A percentile compares a stretch with the other conserved stretches of the same genome.
phyloP scores from a whole-genome alignment of 1,140 invertebrate species.

The Paraescarpia echinospica region DNA sequence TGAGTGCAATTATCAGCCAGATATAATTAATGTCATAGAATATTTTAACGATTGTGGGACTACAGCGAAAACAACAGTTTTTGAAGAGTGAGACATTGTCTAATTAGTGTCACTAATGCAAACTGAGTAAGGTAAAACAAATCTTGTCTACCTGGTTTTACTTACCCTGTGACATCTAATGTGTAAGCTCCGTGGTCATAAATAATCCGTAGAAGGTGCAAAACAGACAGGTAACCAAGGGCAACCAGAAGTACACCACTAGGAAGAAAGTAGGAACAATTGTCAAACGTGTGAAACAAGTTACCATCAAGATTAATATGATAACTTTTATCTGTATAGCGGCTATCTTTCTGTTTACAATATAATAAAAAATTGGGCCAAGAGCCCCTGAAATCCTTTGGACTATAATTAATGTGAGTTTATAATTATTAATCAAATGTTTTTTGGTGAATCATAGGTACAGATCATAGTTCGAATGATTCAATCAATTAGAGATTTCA shows the following conservation, averaged over 20 bases:
- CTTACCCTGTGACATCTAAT: conserved; percentile 86
- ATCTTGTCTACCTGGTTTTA: neutral
- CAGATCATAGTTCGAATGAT: too few species aligned
- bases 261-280: neutral
- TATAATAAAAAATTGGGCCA: too few species aligned
- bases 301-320: neutral
- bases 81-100: too few species aligned
- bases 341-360: too few species aligned
- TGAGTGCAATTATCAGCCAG: neutral
- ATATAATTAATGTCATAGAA: too few species aligned
- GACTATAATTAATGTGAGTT: too few species aligned
- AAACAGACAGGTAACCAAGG: conserved; percentile 79
- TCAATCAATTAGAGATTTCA: too few species aligned
- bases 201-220: conserved; percentile 83
- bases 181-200: conserved; percentile 85
- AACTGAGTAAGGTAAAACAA: neutral
- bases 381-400: too few species aligned
- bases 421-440: too few species aligned
- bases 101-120: neutral
- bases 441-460: too few species aligned
- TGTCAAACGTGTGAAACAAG: neutral
- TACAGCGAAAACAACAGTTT: neutral
- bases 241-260: conserved; percentile 54
- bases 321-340: too few species aligned
- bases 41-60: neutral